Evolutionary conservation across 2,888 invertebrate species (phyloP).

Genomic region (Bembecia ichneumoniformis): DNA sequence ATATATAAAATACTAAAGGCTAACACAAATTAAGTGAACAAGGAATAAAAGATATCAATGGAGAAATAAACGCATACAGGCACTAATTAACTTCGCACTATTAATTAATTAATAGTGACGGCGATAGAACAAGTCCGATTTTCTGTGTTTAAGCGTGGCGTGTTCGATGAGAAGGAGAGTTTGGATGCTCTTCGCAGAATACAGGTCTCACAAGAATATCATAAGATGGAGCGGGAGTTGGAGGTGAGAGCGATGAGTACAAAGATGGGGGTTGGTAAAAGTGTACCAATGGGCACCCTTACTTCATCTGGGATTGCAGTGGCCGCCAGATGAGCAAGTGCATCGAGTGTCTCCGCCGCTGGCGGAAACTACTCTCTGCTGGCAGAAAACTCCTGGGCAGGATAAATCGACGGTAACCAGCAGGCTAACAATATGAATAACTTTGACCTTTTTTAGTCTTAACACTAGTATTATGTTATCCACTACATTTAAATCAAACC

Average conservation of each 20-base stretch:
- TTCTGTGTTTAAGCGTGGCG: constrained; percentile 21
- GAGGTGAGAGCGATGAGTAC: constrained; percentile 72
- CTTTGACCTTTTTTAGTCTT: constrained; percentile 19
- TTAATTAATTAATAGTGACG: constrained; percentile 18
- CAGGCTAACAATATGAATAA: constrained; percentile 48
- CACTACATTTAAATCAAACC: too few species aligned
- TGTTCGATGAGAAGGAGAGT: constrained; percentile 27
- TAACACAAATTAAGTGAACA: constrained; percentile 32
- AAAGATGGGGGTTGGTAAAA: constrained; percentile 77
- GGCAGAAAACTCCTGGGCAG: constrained; percentile 51
- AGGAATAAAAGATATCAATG: constrained; percentile 41
- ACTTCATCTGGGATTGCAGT: constrained; percentile 78
- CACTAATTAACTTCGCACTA: constrained; percentile 34
- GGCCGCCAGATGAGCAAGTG: constrained; percentile 71
- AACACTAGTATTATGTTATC: too few species aligned
- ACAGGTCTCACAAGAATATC: constrained; percentile 5
- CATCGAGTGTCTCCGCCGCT: constrained; percentile 68
- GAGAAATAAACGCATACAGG: constrained; percentile 40
- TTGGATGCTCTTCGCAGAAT: constrained; percentile 19
- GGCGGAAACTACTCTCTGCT: constrained; percentile 72
- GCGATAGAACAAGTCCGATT: constrained; percentile 18
- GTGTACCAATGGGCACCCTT: constrained; percentile 79
- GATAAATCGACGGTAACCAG: constrained; percentile 70
- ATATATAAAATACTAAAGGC: constrained; percentile 24
- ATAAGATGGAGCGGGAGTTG: constrained; percentile 44